Conservation (phyloP, 2,113 vertebrate species). For the Hippocampus guttulatus region DNA sequence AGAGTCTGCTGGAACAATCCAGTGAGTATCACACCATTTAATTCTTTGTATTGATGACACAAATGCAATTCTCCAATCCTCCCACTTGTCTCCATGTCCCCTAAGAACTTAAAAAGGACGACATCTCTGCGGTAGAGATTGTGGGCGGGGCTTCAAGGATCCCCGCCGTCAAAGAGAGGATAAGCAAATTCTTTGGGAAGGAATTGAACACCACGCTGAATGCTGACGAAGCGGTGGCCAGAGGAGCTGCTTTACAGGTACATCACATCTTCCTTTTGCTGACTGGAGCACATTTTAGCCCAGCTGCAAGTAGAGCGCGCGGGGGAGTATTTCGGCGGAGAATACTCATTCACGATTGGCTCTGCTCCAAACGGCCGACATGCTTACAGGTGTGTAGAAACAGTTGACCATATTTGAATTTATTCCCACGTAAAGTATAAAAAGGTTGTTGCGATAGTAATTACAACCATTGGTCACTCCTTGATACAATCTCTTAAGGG, state of each 20-base stretch:
- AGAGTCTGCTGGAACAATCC: constrained; percentile 85
- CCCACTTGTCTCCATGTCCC: neutral
- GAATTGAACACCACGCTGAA: constrained; percentile 93
- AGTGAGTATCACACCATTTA: constrained; percentile 76
- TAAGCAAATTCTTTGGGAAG: constrained; percentile 94
- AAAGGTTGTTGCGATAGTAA: too few species aligned
- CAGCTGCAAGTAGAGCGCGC: too few species aligned
- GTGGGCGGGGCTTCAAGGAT: constrained; percentile 95
- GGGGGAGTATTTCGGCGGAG: too few species aligned
- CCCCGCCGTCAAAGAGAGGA: constrained; percentile 91
- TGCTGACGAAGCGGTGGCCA: constrained; percentile 93
- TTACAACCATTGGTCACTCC: too few species aligned
- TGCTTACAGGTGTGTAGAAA: too few species aligned
- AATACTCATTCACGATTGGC: too few species aligned
- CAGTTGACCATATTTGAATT: too few species aligned
- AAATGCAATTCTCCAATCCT: neutral
- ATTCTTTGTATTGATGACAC: neutral
- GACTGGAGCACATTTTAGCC: neutral
- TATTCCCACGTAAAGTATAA: too few species aligned
- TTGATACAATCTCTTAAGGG: too few species aligned
- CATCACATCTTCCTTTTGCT: neutral
- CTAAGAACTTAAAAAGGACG: constrained; percentile 87
- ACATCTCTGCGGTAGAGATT: constrained; percentile 94
- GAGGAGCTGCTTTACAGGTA: constrained; percentile 96
- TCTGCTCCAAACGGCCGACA: too few species aligned